Evolutionary conservation across 2,113 vertebrate genomes (phyloP).

Genomic region (Cnemophilus loriae): DNA sequence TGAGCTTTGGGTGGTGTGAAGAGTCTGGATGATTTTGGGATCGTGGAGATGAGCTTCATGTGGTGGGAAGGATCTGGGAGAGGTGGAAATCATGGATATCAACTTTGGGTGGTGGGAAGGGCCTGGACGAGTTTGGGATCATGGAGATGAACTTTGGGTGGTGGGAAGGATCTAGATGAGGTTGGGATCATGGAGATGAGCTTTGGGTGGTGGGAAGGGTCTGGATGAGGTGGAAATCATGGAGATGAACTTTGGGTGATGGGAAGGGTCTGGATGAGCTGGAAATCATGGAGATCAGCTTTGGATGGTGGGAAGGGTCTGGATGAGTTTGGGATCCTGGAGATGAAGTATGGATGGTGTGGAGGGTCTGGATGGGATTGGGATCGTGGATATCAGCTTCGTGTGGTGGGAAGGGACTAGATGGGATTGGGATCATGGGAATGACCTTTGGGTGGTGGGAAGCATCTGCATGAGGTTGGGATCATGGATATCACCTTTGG

Average conservation of each 20-base stretch:
- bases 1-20: background rate
- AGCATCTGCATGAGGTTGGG: background rate
- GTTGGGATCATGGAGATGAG: background rate
- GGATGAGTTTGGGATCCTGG: background rate
- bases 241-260: rapidly evolving
- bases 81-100: background rate
- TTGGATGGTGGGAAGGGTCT: no score
- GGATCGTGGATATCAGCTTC: background rate
- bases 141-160: background rate
- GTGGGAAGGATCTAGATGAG: background rate
- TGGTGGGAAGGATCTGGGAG: background rate
- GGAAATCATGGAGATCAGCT: background rate
- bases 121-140: background rate
- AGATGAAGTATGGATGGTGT: rapidly evolving
- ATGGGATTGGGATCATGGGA: rapidly evolving
- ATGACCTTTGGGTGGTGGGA: background rate
- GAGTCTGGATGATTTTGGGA: no score
- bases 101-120: rapidly evolving
- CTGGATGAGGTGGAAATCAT: background rate
- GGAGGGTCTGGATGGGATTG: rapidly evolving
- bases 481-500: background rate
- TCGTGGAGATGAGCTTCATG: background rate
- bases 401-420: background rate
- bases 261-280: background rate
- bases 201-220: background rate